Evolutionary conservation across 1,140 invertebrate species (phyloP), one percentile per base, ranked within the genome.

Genomic region (Eriosoma lanigerum): DNA sequence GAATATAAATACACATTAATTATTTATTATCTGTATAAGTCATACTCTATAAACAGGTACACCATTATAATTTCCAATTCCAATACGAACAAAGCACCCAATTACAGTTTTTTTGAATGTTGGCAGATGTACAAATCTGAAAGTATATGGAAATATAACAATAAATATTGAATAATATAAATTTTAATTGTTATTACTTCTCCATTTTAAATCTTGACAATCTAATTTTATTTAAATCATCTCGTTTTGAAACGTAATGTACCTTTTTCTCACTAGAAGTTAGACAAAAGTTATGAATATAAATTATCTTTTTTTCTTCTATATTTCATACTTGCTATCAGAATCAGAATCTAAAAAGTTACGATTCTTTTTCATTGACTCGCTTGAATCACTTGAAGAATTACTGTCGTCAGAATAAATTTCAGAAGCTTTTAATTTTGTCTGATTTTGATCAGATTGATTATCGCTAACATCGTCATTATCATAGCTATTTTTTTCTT

Each of bases 71-170:
- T 94, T 93, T 0, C 97, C 98, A 83, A 99, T 98, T 29, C 96
- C 96, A 85, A 99, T 95, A 32, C 96, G 89, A 0, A 99, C 97
- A 87, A 95, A 99, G 86, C 96, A 98, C 38, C 97, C 97, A 82
- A 90, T 90, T 1, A 95, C 95, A 4, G 96, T 93, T 62, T 92
- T 89, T 82, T 92, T 91, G 84, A 99, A 99, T 86, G 98, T 98
- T 19, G 98, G 98, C 82, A 98, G 88, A 87, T 99, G 96, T 21
- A 98, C 94, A 86, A 98, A 96, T 83, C 93, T 89, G 83, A 82
- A 82, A 80, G 48, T 15, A 68, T 38, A 9, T 10, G 4, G 21
- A 78, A 82, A 50, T 15, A 29, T 60, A 10, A 4, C 3, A 38
- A 38, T 38, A 15, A 13, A 60, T 46, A 12, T 5, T 19, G 48